These are phyloP conservation scores for Myrmecobius fasciatus DNA, from an alignment of 2,113 vertebrate genomes.

Conservation along the genomic window DNA sequence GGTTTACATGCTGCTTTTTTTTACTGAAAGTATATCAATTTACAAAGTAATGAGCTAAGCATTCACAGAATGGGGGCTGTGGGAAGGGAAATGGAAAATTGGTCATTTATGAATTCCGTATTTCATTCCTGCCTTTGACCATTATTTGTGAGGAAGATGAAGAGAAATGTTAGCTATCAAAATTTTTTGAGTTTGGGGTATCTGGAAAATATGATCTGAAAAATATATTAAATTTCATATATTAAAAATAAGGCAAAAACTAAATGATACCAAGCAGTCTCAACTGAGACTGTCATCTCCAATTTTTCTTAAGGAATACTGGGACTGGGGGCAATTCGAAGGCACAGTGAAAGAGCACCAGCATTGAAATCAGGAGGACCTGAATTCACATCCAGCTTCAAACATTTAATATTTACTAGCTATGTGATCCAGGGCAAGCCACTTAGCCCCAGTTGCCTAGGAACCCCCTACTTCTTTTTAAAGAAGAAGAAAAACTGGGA, in stretches of 20 bases:
- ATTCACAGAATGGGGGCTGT: background rate
- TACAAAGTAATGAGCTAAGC: background rate
- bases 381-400: no score
- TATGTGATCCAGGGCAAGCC: no score
- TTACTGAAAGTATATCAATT: background rate
- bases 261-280: background rate
- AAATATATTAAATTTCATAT: background rate
- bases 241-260: background rate
- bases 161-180: background rate
- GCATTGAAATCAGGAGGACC: no score
- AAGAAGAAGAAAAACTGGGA: background rate
- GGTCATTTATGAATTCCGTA: background rate
- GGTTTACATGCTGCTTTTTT: background rate
- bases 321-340: no score
- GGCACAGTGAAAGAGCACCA: no score
- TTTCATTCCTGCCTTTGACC: background rate
- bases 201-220: background rate
- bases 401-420: no score
- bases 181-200: background rate
- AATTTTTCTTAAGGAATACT: no score
- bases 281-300: no score
- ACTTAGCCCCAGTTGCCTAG: no score
- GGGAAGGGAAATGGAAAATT: background rate
- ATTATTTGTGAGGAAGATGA: background rate
- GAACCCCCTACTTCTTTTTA: background rate